Conservation (phyloP, 2,888 invertebrate genomes). For the Andrena flavipes region DNA sequence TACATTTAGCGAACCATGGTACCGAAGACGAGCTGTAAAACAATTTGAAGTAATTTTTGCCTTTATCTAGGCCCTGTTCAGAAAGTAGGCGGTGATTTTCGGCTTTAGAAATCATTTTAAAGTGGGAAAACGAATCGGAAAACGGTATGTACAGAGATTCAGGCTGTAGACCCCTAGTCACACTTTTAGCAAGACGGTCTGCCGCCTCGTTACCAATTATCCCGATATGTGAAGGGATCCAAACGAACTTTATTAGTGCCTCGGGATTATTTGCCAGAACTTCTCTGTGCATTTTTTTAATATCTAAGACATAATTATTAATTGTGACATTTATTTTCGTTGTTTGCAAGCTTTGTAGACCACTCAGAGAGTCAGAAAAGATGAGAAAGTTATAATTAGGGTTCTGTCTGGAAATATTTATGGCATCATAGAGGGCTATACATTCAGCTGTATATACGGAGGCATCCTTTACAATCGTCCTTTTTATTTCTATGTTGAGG, state of each 20-base stretch:
- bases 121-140: background rate
- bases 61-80: background rate
- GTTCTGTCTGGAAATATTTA: background rate
- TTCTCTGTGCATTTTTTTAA: background rate
- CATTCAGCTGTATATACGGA: background rate
- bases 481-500: background rate
- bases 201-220: background rate
- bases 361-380: background rate
- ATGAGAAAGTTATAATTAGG: background rate
- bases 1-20: background rate
- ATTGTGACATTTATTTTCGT: slow-evolving; percentile 3
- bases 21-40: background rate
- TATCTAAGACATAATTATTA: background rate
- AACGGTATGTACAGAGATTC: background rate
- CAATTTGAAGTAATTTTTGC: background rate
- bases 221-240: background rate
- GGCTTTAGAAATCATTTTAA: background rate
- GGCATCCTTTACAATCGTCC: background rate
- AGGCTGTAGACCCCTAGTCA: no score
- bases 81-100: background rate
- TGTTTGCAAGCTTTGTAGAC: background rate
- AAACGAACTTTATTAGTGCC: background rate
- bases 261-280: background rate
- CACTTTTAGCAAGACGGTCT: background rate
- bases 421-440: background rate